Evolutionary conservation across 2,797 vertebrate genomes (phyloP).

Genomic region (Semotilus atromaculatus): DNA sequence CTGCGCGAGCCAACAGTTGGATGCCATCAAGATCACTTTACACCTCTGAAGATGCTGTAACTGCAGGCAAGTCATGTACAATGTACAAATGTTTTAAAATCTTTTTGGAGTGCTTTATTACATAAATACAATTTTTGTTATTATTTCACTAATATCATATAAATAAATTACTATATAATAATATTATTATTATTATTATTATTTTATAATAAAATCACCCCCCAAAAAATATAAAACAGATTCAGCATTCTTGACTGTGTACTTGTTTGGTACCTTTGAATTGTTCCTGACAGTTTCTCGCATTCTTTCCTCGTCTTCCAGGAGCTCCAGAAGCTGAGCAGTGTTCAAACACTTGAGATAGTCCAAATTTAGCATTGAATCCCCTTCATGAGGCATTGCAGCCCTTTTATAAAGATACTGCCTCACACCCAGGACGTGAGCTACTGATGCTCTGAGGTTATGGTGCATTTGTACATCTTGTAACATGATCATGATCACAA

Average conservation of each 20-base stretch:
- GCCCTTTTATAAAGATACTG: background rate
- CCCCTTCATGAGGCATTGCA: constrained; percentile 36
- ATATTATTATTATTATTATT: background rate
- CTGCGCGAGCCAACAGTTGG: constrained; percentile 65
- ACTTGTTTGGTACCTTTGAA: constrained; percentile 61
- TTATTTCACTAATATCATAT: background rate
- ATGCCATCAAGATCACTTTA: constrained; percentile 52
- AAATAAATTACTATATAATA: background rate
- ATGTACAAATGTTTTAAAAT: background rate
- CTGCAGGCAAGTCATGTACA: constrained; percentile 47
- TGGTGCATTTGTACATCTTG: background rate
- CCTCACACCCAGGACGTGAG: background rate
- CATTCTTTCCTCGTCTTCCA: constrained; percentile 67
- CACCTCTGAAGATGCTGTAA: constrained; percentile 63
- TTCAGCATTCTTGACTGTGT: too few species aligned
- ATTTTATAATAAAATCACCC: background rate
- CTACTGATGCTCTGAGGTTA: constrained; percentile 3
- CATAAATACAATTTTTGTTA: background rate
- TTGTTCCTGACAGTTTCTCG: constrained; percentile 55
- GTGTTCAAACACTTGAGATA: constrained; percentile 60
- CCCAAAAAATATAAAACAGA: background rate
- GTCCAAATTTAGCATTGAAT: constrained; percentile 51
- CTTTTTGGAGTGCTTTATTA: background rate
- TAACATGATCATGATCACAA: constrained; percentile 39
- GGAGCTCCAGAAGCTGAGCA: constrained; percentile 65